Evolutionary conservation across 2,888 invertebrate genomes (phyloP).

Genomic region (Galeopsomyia nigrocyanea): DNA sequence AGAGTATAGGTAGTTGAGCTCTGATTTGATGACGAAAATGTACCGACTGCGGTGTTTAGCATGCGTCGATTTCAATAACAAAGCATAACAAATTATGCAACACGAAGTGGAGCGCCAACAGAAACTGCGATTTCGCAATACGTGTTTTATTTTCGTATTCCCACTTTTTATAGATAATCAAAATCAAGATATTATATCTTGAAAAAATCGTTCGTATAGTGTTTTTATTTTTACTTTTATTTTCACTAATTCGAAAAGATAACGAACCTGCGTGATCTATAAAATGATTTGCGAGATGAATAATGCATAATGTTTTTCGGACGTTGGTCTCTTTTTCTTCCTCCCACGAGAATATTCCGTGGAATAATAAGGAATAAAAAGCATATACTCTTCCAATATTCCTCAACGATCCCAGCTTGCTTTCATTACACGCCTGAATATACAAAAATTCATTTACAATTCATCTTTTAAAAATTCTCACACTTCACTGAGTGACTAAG

Average conservation of each 20-base stretch:
- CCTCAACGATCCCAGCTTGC: no score
- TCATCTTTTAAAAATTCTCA: no score
- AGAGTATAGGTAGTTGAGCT: no score
- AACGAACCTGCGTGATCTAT: slow-evolving; percentile 45
- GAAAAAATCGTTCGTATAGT: no score
- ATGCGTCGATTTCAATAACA: slow-evolving; percentile 17
- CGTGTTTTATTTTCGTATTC: slow-evolving; percentile 6
- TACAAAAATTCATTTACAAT: no score
- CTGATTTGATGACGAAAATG: slow-evolving; percentile 33
- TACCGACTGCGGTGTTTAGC: neutral
- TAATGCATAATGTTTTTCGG: slow-evolving; percentile 67
- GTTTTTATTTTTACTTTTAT: no score
- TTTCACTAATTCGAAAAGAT: slow-evolving; percentile 29
- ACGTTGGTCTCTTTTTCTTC: slow-evolving; percentile 57
- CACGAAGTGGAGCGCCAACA: slow-evolving; percentile 21
- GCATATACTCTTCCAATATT: no score
- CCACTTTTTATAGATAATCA: no score
- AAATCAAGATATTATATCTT: no score
- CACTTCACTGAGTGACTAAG: no score
- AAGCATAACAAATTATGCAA: slow-evolving; percentile 6
- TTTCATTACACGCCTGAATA: no score
- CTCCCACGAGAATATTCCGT: neutral
- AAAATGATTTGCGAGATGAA: slow-evolving; percentile 54
- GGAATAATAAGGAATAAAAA: no score
- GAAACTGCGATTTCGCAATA: slow-evolving; percentile 38